Evolutionary conservation across 2,113 vertebrate genomes (phyloP), one percentile per base, ranked within the genome.

Genomic region (Caretta caretta): DNA sequence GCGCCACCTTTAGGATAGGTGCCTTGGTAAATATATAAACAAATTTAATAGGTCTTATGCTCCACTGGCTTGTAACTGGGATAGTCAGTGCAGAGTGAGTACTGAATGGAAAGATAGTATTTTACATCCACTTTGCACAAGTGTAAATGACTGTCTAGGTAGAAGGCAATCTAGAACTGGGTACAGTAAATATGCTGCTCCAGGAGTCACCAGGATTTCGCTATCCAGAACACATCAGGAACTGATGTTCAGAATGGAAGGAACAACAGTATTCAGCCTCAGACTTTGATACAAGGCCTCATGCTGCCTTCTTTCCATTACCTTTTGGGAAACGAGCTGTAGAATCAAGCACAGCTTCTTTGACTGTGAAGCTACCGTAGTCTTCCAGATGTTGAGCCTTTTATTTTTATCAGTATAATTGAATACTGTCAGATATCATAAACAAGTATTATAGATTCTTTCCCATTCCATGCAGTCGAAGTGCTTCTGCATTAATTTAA

Each of bases 311-410:
- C 1, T 86, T 16, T 27, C 57, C 5, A 25, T 69, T 8, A 10
- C 27, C 0, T 38, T 72, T 14, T 38, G 75, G 5, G 22, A 38
- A 87, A 54, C 50, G 25, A 59, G 53, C n/a, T 78, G 3, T 38
- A 81, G 69, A 83, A 81, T 76, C 0, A 0, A 17, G 2, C n/a
- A 17, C 9, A 16, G 7, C 5, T 12, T 49, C 3, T 81, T 38
- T 10, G 13, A 56, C 22, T 20, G 0, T 0, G 3, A 17, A 78
- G 42, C 75, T 53, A 6, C 31, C 6, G 16, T 0, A 0, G 0
- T 72, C 0, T 0, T 9, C 56, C 80, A 86, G 3, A 42, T 86
- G 59, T 83, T 75, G 48, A 62, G 31, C 53, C 6, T 81, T 86
- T 65, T 80, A 53, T 82, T 84, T 62, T 4, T 2, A 3, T 72